phyloP scores from a whole-genome alignment of 2,888 invertebrate species.

The Chalcosyrphus nemorum region DNA sequence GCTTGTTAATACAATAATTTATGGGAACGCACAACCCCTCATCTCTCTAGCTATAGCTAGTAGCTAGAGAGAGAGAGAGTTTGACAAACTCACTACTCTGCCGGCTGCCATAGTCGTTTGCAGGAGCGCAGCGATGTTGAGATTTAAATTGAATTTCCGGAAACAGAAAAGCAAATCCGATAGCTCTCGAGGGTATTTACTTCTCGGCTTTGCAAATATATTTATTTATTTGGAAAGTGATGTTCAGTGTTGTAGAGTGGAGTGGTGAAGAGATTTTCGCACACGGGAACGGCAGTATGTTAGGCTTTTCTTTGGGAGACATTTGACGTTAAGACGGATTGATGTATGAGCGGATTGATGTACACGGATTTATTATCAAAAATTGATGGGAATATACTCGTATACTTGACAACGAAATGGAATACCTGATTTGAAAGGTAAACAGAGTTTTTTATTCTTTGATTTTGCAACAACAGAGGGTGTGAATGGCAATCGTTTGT shows the following conservation, averaged over 20 bases:
- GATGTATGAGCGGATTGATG: slow-evolving; percentile 10
- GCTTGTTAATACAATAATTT: slow-evolving; percentile 57
- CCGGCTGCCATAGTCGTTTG: background rate
- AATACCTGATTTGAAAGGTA: background rate
- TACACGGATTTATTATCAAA: slow-evolving; percentile 15
- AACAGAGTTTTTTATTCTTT: background rate
- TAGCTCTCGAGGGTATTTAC: slow-evolving; percentile 39
- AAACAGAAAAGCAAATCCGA: slow-evolving; percentile 59
- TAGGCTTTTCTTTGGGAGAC: background rate
- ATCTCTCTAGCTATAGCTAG: no score
- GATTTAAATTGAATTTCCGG: slow-evolving; percentile 72
- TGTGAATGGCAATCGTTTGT: background rate
- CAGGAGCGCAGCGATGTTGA: slow-evolving; percentile 7
- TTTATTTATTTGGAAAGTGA: slow-evolving; percentile 1
- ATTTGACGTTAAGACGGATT: background rate
- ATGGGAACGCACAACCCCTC: slow-evolving; percentile 58
- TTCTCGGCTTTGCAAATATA: slow-evolving; percentile 38
- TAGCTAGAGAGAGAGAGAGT: slow-evolving; percentile 20
- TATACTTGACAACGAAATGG: background rate
- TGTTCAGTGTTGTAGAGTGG: background rate
- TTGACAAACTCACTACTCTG: slow-evolving; percentile 58
- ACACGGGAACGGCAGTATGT: background rate
- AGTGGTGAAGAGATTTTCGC: background rate
- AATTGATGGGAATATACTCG: slow-evolving; percentile 3
- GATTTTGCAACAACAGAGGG: background rate